A percentile compares a stretch with the other conserved stretches of the same genome.
Evolutionary conservation across 2,113 vertebrate species (phyloP).

Genomic region (Hassar affinis): DNA sequence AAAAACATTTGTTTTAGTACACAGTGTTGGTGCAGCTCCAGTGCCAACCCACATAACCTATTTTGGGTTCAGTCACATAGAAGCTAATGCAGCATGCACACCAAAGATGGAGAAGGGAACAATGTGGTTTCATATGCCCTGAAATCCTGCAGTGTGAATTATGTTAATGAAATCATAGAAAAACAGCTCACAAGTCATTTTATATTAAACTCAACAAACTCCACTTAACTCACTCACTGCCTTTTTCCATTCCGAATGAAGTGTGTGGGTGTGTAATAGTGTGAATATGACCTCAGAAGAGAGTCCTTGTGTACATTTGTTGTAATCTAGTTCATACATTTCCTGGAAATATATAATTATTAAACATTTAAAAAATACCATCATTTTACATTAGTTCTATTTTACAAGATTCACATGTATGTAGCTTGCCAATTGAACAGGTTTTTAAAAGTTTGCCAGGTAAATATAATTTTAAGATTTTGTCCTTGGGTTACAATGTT

Average conservation of each 20-base stretch:
- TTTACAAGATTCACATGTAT: not conserved
- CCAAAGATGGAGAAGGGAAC: not conserved
- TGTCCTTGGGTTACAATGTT: not conserved
- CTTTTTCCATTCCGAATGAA: not conserved
- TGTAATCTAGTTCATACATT: not conserved
- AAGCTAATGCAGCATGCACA: not conserved
- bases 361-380: not conserved
- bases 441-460: not conserved
- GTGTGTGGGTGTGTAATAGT: not conserved
- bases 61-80: constrained; percentile 10
- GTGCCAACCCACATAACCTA: constrained; percentile 6
- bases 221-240: too few relatives aligned
- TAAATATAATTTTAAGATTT: not conserved
- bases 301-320: not conserved
- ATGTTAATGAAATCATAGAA: not conserved
- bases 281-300: not conserved
- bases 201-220: too few relatives aligned
- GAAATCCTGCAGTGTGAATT: not conserved
- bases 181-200: too few relatives aligned
- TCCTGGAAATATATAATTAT: not conserved
- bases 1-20: constrained; percentile 50
- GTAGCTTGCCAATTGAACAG: not conserved
- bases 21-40: constrained; percentile 17
- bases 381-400: not conserved
- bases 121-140: not conserved